Evolutionary conservation across 2,797 vertebrate genomes (phyloP).

Genomic region (Spinibarbus caldwelli): DNA sequence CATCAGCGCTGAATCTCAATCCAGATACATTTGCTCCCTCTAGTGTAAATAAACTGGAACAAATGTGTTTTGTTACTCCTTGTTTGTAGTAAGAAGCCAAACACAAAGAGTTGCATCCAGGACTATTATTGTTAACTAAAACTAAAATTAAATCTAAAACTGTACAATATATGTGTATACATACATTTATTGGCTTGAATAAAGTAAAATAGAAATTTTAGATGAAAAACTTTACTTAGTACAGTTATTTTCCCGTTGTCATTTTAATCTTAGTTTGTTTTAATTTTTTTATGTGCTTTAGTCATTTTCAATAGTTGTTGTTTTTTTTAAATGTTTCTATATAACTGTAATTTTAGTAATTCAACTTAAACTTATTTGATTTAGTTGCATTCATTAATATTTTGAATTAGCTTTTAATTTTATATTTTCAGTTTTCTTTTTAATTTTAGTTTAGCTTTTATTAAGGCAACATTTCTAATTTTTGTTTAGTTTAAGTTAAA

Average conservation of each 20-base stretch:
- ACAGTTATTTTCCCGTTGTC: not conserved
- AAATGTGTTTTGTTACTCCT: not conserved
- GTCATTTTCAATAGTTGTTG: not conserved
- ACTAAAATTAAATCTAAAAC: no score
- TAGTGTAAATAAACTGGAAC: conserved; percentile 44
- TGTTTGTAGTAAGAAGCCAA: not conserved
- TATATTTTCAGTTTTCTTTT: not conserved
- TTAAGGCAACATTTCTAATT: no score
- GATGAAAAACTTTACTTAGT: no score
- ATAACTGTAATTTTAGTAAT: not conserved
- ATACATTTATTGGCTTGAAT: not conserved
- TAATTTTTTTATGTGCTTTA: not conserved
- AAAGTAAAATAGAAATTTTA: not conserved
- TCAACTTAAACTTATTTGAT: not conserved
- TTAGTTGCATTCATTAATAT: not conserved
- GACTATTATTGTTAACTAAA: not conserved
- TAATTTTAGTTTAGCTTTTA: not conserved
- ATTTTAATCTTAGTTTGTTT: not conserved
- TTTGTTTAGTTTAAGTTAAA: no score
- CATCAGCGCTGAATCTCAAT: not conserved
- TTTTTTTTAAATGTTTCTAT: not conserved
- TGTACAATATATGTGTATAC: no score
- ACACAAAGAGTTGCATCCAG: not conserved
- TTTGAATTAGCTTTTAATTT: not conserved
- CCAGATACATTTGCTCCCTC: conserved; percentile 45